Evolutionary conservation across 1,140 invertebrate species (phyloP).

Genomic region (Microplitis mediator): DNA sequence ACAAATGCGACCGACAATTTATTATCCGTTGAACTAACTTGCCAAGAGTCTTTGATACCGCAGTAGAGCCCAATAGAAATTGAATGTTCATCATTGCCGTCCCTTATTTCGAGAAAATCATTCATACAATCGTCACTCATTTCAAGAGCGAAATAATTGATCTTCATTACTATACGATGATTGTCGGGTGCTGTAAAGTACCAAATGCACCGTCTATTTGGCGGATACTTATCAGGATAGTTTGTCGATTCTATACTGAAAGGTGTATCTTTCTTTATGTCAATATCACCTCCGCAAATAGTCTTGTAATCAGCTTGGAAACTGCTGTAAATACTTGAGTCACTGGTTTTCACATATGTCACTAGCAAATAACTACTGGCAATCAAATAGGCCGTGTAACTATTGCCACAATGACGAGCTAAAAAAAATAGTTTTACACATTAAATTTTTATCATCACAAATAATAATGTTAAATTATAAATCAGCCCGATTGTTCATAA

Average conservation of each 20-base stretch:
- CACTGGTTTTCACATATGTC: slow-evolving; percentile 76
- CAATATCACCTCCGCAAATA: slow-evolving; percentile 90
- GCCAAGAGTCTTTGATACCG: slow-evolving; percentile 91
- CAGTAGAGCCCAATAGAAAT: slow-evolving; percentile 91
- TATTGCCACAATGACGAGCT: no score
- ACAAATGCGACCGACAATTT: slow-evolving; percentile 94
- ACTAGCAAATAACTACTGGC: slow-evolving; percentile 82
- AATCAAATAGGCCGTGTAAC: slow-evolving; percentile 72
- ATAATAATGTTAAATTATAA: no score
- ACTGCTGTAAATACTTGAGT: slow-evolving; percentile 70
- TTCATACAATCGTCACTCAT: slow-evolving; percentile 98
- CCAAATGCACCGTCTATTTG: no score
- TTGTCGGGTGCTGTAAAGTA: no score
- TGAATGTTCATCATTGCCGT: slow-evolving; percentile 78
- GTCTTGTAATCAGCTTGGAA: slow-evolving; percentile 87
- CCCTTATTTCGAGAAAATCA: slow-evolving; percentile 91
- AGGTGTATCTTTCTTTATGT: no score
- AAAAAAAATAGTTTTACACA: no score
- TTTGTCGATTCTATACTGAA: no score
- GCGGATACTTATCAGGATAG: no score
- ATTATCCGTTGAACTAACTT: slow-evolving; percentile 85
- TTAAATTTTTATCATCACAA: no score
- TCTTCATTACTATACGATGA: no score
- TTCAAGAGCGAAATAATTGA: slow-evolving; percentile 80
- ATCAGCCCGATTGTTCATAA: background rate